Percentiles rank a stretch among this genome's conserved stretches.
Evolutionary conservation across 2,113 vertebrate species (phyloP).

Genomic region (Aramus guarauna): DNA sequence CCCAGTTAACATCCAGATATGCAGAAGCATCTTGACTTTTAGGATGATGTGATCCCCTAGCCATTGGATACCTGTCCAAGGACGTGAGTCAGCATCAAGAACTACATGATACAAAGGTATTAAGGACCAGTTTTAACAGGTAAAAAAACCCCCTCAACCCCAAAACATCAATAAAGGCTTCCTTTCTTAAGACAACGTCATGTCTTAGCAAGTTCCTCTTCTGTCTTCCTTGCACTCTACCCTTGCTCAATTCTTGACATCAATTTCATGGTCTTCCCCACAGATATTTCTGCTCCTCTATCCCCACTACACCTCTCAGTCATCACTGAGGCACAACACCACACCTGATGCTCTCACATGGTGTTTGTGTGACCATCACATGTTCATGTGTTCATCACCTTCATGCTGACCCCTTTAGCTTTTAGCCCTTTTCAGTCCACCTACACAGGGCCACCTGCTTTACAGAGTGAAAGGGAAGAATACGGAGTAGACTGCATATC

Average conservation of each 20-base stretch:
- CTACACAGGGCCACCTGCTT: neutral
- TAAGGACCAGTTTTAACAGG: constrained; percentile 28
- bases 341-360: fast-evolving
- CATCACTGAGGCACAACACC: neutral
- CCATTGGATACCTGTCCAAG: neutral
- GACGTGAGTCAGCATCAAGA: neutral
- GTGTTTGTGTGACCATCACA: neutral
- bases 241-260: neutral
- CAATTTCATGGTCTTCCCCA: neutral
- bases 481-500: neutral
- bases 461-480: neutral
- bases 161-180: neutral
- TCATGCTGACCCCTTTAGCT: neutral
- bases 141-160: neutral
- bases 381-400: neutral
- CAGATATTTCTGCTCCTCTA: neutral
- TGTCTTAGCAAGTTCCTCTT: neutral
- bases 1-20: neutral
- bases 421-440: neutral
- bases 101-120: neutral
- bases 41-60: neutral
- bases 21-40: neutral
- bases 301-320: neutral
- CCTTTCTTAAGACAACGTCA: neutral
- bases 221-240: neutral